These are phyloP conservation scores for Glossosoma conforme DNA, from an alignment of 1,140 invertebrate species.

Conservation along the genomic window DNA sequence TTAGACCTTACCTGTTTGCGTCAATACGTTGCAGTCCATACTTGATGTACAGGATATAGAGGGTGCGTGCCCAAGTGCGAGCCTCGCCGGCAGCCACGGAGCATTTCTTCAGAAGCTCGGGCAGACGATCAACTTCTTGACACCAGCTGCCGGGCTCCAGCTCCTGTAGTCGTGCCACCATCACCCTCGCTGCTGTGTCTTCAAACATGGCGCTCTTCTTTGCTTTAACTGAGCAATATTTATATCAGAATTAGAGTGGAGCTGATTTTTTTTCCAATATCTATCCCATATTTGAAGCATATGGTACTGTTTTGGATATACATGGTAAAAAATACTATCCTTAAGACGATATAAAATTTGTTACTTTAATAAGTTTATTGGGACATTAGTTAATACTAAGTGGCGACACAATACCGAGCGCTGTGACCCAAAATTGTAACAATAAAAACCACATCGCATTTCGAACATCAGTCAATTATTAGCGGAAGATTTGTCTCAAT, in stretches of 20 bases:
- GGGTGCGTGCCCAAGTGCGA: slow-evolving; percentile 5
- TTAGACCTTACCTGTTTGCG: slow-evolving; percentile 14
- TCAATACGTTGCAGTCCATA: slow-evolving; percentile 16
- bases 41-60: slow-evolving; percentile 17
- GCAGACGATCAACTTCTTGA: slow-evolving; percentile 6
- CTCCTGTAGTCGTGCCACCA: no score
- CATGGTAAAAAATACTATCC: neutral
- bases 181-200: neutral
- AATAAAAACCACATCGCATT: no score
- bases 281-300: neutral
- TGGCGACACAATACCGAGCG: no score
- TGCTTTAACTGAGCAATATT: neutral
- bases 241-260: no score
- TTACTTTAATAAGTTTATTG: no score
- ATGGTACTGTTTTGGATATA: neutral
- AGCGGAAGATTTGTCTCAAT: no score
- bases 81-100: slow-evolving; percentile 1
- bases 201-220: slow-evolving; percentile 1
- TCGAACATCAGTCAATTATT: no score
- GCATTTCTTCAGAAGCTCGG: slow-evolving; percentile 16
- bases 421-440: no score
- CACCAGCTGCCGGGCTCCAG: neutral
- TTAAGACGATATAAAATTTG: neutral
- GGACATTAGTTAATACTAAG: no score
- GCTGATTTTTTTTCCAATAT: neutral